Conservation (phyloP, 2,797 vertebrate genomes). For the Crax fasciolata region DNA sequence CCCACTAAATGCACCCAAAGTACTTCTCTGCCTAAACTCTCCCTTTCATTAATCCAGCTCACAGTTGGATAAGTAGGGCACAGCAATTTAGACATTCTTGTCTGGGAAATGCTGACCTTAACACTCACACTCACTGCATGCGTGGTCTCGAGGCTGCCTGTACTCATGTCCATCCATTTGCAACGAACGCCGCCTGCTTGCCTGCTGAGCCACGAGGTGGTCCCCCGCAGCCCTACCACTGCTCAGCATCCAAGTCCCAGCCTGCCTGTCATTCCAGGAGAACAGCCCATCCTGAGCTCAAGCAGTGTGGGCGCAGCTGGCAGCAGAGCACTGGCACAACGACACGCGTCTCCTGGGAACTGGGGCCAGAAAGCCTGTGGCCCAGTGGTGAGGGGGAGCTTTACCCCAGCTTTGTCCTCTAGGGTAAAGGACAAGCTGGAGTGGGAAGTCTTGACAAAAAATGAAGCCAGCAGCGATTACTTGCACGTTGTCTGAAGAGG, state of each 20-base stretch:
- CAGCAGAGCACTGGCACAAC: neutral
- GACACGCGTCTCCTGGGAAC: rapidly evolving
- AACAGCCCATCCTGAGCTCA: neutral
- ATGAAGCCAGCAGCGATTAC: neutral
- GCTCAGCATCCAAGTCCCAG: neutral
- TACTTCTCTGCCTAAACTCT: constrained; percentile 35
- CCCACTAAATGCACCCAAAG: constrained; percentile 19
- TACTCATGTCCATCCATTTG: neutral
- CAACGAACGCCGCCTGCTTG: neutral
- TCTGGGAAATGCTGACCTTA: constrained; percentile 27
- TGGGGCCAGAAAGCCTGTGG: neutral
- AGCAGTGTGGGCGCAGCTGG: neutral
- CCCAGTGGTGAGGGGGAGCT: neutral
- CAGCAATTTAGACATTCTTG: constrained; percentile 46
- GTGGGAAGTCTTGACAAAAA: neutral
- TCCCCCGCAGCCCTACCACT: neutral
- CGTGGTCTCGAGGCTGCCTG: neutral
- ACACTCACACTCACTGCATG: neutral
- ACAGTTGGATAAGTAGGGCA: constrained; percentile 56
- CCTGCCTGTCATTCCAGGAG: neutral
- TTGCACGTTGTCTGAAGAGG: neutral
- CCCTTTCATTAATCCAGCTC: constrained; percentile 56
- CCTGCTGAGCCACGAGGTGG: neutral
- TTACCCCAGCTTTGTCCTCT: neutral
- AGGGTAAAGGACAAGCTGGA: neutral